These are phyloP conservation scores for Rhinichthys klamathensis DNA, from an alignment of 2,113 vertebrate genomes.

Conservation along the genomic window DNA sequence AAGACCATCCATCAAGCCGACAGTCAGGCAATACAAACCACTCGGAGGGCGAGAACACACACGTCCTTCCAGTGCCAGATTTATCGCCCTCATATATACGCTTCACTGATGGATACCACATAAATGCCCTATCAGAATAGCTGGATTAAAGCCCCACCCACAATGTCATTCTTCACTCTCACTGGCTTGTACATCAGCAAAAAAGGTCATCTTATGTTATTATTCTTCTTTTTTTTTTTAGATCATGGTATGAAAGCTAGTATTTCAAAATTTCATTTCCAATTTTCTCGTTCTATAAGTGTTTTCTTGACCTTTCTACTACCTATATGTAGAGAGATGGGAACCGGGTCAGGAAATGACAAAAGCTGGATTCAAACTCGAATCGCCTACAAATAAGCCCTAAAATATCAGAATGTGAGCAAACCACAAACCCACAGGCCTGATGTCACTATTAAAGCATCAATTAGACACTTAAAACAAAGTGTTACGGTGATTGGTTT, in stretches of 20 bases:
- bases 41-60: slow-evolving; percentile 44
- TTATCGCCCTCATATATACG: slow-evolving; percentile 41
- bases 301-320: slow-evolving; percentile 24
- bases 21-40: slow-evolving; percentile 36
- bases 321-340: not conserved
- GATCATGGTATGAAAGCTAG: not conserved
- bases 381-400: not conserved
- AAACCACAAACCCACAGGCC: not conserved
- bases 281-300: not conserved
- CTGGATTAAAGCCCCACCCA: slow-evolving; percentile 24
- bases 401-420: not conserved
- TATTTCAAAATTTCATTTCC: slow-evolving; percentile 12
- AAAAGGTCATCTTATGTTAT: slow-evolving; percentile 8
- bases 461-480: not conserved
- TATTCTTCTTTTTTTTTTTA: not conserved
- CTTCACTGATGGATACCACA: slow-evolving; percentile 39
- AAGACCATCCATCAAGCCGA: slow-evolving; percentile 44
- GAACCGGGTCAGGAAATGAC: not conserved
- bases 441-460: not conserved
- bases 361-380: not conserved
- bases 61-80: slow-evolving; percentile 40
- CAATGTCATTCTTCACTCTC: slow-evolving; percentile 13
- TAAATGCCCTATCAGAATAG: slow-evolving; percentile 24
- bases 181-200: not conserved
- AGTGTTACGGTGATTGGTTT: not conserved